Conservation (phyloP, 2,797 vertebrate species). For the Cyclopterus lumpus region DNA sequence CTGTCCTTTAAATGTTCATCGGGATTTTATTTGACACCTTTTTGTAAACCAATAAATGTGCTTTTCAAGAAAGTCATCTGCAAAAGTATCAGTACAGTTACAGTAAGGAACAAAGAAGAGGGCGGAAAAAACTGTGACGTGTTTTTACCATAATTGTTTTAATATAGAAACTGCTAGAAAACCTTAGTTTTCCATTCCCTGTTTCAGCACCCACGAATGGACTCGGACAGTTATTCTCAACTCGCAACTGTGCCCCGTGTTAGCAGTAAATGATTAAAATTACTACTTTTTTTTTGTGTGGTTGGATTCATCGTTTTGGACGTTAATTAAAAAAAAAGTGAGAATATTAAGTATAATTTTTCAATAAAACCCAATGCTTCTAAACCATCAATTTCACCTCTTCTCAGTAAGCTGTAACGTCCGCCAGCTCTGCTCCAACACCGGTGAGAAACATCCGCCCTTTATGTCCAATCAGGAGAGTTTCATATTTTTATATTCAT, state of each 20-base stretch:
- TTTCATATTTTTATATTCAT: no score
- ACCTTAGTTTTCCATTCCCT: slow-evolving; percentile 7
- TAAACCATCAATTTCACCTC: no score
- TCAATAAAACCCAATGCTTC: no score
- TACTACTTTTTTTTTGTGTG: no score
- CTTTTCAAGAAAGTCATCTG: background rate
- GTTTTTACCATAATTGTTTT: background rate
- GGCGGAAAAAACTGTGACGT: background rate
- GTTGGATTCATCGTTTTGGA: no score
- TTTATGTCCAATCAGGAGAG: no score
- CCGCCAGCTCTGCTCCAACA: no score
- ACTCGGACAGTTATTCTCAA: fast-evolving
- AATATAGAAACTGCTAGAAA: background rate
- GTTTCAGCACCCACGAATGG: slow-evolving; percentile 19
- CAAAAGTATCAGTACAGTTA: background rate
- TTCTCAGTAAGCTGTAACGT: no score
- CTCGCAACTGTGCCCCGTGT: background rate
- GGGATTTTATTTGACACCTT: background rate
- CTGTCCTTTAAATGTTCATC: background rate
- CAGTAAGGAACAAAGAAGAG: background rate
- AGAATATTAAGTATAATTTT: no score
- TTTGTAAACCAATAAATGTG: background rate
- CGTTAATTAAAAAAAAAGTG: no score
- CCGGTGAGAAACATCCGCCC: no score
- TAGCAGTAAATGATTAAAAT: no score